phyloP scores from a whole-genome alignment of 2,888 invertebrate species.

The Baccha elongata region DNA sequence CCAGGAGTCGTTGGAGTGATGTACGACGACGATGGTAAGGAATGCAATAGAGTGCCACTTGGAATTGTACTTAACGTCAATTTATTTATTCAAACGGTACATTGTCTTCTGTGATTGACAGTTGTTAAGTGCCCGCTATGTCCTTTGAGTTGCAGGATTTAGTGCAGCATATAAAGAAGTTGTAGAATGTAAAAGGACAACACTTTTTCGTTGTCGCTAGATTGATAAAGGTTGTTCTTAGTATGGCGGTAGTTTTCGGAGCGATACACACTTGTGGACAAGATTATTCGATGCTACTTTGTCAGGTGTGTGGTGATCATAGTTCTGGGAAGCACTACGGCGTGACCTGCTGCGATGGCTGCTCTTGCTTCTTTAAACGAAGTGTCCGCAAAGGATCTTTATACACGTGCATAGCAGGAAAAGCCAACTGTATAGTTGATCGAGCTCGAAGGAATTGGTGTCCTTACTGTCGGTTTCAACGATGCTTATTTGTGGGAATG shows the following conservation, averaged over 20 bases:
- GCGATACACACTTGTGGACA: constrained; percentile 44
- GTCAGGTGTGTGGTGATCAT: constrained; percentile 91
- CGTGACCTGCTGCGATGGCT: constrained; percentile 93
- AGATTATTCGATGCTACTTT: constrained; percentile 83
- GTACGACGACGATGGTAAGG: constrained; percentile 37
- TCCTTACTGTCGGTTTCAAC: constrained; percentile 90
- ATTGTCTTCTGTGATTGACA: constrained; percentile 68
- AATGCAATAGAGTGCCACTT: constrained; percentile 46
- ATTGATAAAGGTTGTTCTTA: constrained; percentile 17
- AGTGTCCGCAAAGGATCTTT: constrained; percentile 88
- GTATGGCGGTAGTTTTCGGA: constrained; percentile 28
- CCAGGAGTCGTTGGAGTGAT: constrained; percentile 46
- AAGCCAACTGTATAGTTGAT: constrained; percentile 89
- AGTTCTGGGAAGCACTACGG: constrained; percentile 94
- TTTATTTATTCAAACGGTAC: constrained; percentile 68
- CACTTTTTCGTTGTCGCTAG: constrained; percentile 23
- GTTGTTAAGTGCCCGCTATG: constrained; percentile 53
- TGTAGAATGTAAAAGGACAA: neutral
- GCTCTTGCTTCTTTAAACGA: constrained; percentile 94
- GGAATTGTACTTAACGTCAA: constrained; percentile 56
- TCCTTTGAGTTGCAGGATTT: constrained; percentile 40
- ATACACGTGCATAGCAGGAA: constrained; percentile 91
- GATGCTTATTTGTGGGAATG: constrained; percentile 91
- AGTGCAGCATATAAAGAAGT: constrained; percentile 45
- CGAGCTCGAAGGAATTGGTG: constrained; percentile 94